Conservation (phyloP, 2,113 vertebrate species). For the Dromas ardeola region DNA sequence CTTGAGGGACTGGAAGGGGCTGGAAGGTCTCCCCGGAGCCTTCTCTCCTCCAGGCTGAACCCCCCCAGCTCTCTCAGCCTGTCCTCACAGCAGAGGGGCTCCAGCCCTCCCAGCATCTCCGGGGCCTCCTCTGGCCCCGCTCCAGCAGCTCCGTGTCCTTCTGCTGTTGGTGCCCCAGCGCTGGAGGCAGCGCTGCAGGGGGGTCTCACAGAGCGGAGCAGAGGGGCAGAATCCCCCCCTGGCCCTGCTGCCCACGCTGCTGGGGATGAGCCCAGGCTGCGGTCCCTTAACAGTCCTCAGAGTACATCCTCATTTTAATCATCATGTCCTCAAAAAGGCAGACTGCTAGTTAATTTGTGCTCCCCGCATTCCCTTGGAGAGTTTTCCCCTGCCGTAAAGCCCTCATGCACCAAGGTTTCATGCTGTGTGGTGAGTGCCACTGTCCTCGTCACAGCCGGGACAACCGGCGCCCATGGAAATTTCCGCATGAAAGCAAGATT, state of each 20-base stretch:
- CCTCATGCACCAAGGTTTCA: background rate
- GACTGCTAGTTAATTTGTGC: background rate
- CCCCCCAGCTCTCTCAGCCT: background rate
- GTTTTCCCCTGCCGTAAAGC: background rate
- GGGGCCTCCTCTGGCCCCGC: background rate
- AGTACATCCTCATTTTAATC: background rate
- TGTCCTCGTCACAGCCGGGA: background rate
- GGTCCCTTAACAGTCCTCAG: background rate
- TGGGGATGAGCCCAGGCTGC: background rate
- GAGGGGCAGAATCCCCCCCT: no score
- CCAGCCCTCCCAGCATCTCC: background rate
- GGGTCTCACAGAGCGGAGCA: background rate
- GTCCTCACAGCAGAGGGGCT: background rate
- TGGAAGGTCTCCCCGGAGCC: background rate
- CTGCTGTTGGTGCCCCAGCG: background rate
- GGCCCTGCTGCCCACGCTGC: background rate
- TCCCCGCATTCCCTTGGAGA: background rate
- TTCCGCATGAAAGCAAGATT: background rate
- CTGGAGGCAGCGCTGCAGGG: background rate
- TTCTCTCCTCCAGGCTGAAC: background rate
- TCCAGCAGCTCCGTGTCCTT: background rate
- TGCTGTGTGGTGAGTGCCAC: rapidly evolving
- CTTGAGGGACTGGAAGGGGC: background rate
- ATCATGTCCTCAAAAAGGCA: background rate
- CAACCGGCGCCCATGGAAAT: background rate